Evolutionary conservation across 2,797 vertebrate genomes (phyloP).

Genomic region (Enteromius paludinosus): DNA sequence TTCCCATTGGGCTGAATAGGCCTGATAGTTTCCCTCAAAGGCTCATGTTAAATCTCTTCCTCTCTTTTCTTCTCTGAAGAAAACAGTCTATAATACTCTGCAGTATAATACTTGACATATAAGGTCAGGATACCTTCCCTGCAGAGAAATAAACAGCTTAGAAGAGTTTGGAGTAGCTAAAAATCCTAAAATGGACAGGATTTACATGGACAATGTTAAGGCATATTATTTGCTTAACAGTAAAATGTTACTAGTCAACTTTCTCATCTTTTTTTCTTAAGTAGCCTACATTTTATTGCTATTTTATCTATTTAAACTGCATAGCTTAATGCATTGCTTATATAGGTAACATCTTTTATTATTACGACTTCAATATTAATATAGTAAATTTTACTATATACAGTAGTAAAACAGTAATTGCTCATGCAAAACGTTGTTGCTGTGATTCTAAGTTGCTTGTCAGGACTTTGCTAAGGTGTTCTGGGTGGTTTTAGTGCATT

Average conservation of each 20-base stretch:
- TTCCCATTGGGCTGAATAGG: conserved; percentile 19
- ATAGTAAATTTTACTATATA: not conserved
- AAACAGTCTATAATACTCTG: not conserved
- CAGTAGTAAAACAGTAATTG: not conserved
- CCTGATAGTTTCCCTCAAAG: conserved; percentile 7
- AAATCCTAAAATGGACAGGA: not conserved
- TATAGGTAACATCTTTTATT: not conserved
- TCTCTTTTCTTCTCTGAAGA: not conserved
- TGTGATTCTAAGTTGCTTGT: not conserved
- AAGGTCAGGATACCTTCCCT: not conserved
- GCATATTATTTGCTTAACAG: too few species aligned
- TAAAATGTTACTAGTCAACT: too few species aligned
- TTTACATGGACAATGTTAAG: not conserved
- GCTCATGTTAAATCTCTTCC: conserved; percentile 8
- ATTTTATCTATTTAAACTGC: too few species aligned
- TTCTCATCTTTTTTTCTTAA: too few species aligned
- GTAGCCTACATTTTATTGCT: too few species aligned
- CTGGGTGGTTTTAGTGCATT: not conserved
- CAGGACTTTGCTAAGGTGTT: not conserved
- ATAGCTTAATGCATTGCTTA: too few species aligned
- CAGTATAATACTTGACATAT: conserved; percentile 12
- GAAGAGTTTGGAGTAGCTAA: not conserved
- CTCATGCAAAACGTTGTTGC: not conserved
- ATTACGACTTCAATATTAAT: not conserved
- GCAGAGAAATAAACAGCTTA: conserved; percentile 2